These are phyloP conservation scores for Sciaenops ocellatus DNA, from an alignment of 2,797 vertebrate genomes.

Conservation along the genomic window DNA sequence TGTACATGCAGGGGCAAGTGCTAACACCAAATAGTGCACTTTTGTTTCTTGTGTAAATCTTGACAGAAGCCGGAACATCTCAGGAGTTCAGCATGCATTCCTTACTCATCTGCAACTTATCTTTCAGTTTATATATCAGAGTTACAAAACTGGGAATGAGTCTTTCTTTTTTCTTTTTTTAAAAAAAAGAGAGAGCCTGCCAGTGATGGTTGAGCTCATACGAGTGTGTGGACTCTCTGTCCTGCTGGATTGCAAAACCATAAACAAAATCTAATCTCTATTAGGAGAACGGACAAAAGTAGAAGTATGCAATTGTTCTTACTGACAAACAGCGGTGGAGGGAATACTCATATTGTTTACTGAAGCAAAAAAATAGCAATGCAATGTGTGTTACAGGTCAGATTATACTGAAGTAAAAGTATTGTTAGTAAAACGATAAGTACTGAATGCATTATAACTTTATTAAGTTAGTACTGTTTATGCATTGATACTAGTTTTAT, in stretches of 20 bases:
- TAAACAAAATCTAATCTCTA: slow-evolving; percentile 41
- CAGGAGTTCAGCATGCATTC: slow-evolving; percentile 44
- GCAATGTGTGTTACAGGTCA: neutral
- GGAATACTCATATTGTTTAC: slow-evolving; percentile 17
- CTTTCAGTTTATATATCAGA: slow-evolving; percentile 21
- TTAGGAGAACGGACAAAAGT: neutral
- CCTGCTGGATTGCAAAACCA: slow-evolving; percentile 31
- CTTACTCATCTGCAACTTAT: slow-evolving; percentile 57
- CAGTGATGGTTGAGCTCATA: slow-evolving; percentile 24
- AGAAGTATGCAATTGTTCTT: neutral
- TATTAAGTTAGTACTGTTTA: slow-evolving; percentile 5
- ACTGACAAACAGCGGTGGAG: neutral
- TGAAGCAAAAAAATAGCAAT: slow-evolving; percentile 7
- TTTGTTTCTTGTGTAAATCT: slow-evolving; percentile 41
- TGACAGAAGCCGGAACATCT: slow-evolving; percentile 28
- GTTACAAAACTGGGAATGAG: slow-evolving; percentile 20
- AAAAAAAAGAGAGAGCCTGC: neutral
- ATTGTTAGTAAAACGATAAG: slow-evolving; percentile 20
- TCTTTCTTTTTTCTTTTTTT: neutral
- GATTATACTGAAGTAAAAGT: neutral
- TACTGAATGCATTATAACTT: neutral
- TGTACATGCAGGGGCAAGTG: slow-evolving; percentile 76
- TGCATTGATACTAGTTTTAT: neutral
- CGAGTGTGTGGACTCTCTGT: slow-evolving; percentile 20
- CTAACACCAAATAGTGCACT: slow-evolving; percentile 38